Evolutionary conservation across 2,888 invertebrate species (phyloP).

Genomic region (Nomada fabriciana): DNA sequence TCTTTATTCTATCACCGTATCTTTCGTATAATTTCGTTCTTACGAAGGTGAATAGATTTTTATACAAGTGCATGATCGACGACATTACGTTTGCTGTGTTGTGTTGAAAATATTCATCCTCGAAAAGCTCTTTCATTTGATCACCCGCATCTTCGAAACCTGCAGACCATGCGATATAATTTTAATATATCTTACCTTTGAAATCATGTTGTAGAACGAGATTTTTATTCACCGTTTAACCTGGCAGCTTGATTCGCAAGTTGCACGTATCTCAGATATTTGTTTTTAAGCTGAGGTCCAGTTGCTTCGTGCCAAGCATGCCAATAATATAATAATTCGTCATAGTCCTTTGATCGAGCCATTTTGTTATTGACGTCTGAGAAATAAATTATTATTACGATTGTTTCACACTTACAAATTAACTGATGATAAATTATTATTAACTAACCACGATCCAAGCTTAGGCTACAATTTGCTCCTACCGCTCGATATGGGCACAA

Average conservation of each 20-base stretch:
- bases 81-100: constrained; percentile 86
- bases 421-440: neutral
- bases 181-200: neutral
- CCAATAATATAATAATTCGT: constrained; percentile 92
- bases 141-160: constrained; percentile 93
- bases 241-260: constrained; percentile 92
- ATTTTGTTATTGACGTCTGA: constrained; percentile 86
- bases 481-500: constrained; percentile 88
- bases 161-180: constrained; percentile 75
- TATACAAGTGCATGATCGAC: constrained; percentile 88
- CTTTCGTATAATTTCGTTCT: constrained; percentile 88
- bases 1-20: constrained; percentile 87
- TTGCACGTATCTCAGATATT: constrained; percentile 92
- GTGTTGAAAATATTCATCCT: constrained; percentile 88
- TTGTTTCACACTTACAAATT: neutral
- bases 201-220: neutral
- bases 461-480: constrained; percentile 82
- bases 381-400: constrained; percentile 18
- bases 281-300: constrained; percentile 90
- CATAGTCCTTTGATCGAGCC: constrained; percentile 90
- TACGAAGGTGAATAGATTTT: constrained; percentile 93
- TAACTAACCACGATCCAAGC: constrained; percentile 83
- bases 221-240: constrained; percentile 87
- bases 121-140: constrained; percentile 91
- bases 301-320: constrained; percentile 92